phyloP scores from a whole-genome alignment of 2,113 vertebrate genomes.

The Taxidea taxus region DNA sequence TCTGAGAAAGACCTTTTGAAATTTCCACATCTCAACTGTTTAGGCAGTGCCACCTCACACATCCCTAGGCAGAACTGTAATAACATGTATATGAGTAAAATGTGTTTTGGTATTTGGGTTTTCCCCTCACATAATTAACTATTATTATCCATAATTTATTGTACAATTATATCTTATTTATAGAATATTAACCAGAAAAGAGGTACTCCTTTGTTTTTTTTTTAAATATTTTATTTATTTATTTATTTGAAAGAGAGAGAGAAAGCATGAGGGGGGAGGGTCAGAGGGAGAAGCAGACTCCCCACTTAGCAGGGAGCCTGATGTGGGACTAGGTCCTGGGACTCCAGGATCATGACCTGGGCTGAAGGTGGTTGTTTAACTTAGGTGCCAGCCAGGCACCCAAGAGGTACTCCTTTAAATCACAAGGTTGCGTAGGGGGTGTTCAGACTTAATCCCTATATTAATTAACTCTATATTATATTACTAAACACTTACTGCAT shows the following conservation, averaged over 20 bases:
- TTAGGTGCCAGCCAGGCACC: too few species aligned
- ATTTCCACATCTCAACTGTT: not conserved
- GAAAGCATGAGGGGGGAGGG: too few species aligned
- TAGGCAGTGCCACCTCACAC: rapidly evolving
- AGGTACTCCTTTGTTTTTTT: not conserved
- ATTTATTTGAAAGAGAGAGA: too few species aligned
- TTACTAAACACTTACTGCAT: not conserved
- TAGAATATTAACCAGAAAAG: not conserved
- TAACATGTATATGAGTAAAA: not conserved
- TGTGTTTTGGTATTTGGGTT: not conserved
- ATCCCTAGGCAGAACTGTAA: not conserved
- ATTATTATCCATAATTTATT: not conserved
- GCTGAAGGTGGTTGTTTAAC: too few species aligned
- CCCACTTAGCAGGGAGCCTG: too few species aligned
- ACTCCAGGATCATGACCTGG: too few species aligned
- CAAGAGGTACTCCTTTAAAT: not conserved
- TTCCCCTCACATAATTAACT: not conserved
- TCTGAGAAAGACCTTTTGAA: not conserved
- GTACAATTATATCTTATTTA: not conserved
- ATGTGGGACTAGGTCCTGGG: too few species aligned
- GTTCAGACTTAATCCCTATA: not conserved
- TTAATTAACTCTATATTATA: too few species aligned
- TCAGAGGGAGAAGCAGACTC: too few species aligned
- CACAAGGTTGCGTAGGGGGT: not conserved
- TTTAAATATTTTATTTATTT: too few species aligned